phyloP scores from a whole-genome alignment of 2,888 invertebrate species.

The Dolichopus griseipennis region DNA sequence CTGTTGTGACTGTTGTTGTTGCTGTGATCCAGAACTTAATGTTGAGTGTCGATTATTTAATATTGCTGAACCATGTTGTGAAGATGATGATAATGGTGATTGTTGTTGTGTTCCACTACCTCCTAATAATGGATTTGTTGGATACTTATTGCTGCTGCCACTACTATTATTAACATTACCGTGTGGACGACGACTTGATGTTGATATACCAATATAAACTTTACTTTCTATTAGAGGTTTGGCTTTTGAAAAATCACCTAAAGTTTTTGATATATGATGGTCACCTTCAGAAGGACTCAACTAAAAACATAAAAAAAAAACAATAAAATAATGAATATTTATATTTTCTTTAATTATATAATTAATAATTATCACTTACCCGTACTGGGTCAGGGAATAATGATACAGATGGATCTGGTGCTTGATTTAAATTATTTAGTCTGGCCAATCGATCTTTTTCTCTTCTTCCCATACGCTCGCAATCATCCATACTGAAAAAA shows the following conservation, averaged over 20 bases:
- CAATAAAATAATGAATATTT: background rate
- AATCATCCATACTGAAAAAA: conserved; percentile 39
- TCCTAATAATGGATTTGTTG: background rate
- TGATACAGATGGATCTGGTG: conserved; percentile 35
- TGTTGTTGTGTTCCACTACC: conserved; percentile 7
- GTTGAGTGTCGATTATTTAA: background rate
- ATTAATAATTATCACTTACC: conserved; percentile 24
- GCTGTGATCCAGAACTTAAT: conserved; percentile 20
- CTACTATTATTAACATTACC: conserved; percentile 4
- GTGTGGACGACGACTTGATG: conserved; percentile 21
- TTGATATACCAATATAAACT: conserved; percentile 26
- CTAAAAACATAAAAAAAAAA: conserved; percentile 5
- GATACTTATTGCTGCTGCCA: background rate
- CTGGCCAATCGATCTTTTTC: conserved; percentile 42
- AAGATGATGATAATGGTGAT: conserved; percentile 10
- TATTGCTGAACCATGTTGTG: conserved; percentile 14
- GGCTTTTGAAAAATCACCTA: conserved; percentile 37
- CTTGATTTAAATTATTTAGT: conserved; percentile 34
- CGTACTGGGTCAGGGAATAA: conserved; percentile 41
- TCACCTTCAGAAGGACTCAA: conserved; percentile 36
- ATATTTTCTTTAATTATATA: too few species aligned
- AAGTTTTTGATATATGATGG: conserved; percentile 36
- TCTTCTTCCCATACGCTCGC: conserved; percentile 39
- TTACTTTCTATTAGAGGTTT: conserved; percentile 35
- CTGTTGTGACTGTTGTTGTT: conserved; percentile 28